Evolutionary conservation across 1,140 invertebrate species (phyloP), one percentile per base, ranked within the genome.

Genomic region (Cataglyphis hispanica): DNA sequence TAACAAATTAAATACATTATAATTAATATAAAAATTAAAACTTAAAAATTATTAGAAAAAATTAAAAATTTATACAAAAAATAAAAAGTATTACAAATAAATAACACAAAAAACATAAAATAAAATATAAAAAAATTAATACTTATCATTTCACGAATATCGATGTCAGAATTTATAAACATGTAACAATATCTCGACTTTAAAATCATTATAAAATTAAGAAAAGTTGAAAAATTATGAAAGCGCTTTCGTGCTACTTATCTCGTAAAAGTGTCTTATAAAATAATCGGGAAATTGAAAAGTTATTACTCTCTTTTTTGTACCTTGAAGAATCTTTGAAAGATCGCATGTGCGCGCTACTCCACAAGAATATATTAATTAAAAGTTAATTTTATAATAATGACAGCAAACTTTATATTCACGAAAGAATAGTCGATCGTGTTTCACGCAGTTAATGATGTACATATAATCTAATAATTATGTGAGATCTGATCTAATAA

Each of bases 381-480:
- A 83, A 60, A 83, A 19, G 58, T 81, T 81, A 72, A 72, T 83
- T 60, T 83, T 27, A 34, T 31, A 69, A 34, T 27, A 46, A 83
- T 25, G 56, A 67, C 75, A 67, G 77, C 46, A 50, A 80, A 80
- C 13, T 72, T 83, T 7, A 13, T 43, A 70, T 70, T 40, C 67
- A 19, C 8, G 67, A 50, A 70, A 43, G 50, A 60, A 61, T 10
- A 80, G 2, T 58, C 25, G n/a, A 60, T 5, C 37, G 40, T 19
- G 19, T 70, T 80, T 81, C 66, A 53, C n/a, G 31, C 5, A 50
- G 64, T 53, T 72, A 25, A 72, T 67, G 43, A 60, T 34, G 25
- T 69, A 43, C 40, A 11, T 43, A 34, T 70, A 81, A 81, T 72
- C 25, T n/a, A 6, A 25, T 72, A 83, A 83, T 83, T 83, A 83